Evolutionary conservation across 2,113 vertebrate genomes (phyloP).

Genomic region (Lophotis ruficrista): DNA sequence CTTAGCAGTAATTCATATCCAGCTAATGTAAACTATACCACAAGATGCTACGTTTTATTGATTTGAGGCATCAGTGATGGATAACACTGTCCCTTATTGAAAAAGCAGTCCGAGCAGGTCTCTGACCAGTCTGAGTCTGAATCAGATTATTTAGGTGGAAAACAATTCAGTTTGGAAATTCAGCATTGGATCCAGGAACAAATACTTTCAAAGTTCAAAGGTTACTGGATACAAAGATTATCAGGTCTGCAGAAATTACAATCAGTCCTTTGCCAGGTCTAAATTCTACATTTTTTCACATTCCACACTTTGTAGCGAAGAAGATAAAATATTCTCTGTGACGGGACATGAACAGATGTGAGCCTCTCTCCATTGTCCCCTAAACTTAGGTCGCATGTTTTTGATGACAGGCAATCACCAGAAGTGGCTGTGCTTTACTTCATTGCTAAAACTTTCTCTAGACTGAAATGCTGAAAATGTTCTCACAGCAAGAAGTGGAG

Average conservation of each 20-base stretch:
- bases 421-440: background rate
- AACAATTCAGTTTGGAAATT: background rate
- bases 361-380: background rate
- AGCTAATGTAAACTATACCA: background rate
- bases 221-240: background rate
- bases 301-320: background rate
- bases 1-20: background rate
- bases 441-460: background rate
- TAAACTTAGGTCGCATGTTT: fast-evolving
- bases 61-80: background rate
- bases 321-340: background rate
- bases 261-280: background rate
- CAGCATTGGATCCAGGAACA: background rate
- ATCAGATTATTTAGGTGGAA: background rate
- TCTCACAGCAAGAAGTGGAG: background rate
- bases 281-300: background rate
- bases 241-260: background rate
- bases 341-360: background rate
- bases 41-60: background rate
- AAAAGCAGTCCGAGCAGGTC: background rate
- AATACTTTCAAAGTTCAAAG: background rate
- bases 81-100: background rate
- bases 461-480: background rate
- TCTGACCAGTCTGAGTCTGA: background rate
- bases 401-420: background rate